Base-by-base conservation (phyloP, 2,888 invertebrate species). In the Lithophane semibrunnea region DNA sequence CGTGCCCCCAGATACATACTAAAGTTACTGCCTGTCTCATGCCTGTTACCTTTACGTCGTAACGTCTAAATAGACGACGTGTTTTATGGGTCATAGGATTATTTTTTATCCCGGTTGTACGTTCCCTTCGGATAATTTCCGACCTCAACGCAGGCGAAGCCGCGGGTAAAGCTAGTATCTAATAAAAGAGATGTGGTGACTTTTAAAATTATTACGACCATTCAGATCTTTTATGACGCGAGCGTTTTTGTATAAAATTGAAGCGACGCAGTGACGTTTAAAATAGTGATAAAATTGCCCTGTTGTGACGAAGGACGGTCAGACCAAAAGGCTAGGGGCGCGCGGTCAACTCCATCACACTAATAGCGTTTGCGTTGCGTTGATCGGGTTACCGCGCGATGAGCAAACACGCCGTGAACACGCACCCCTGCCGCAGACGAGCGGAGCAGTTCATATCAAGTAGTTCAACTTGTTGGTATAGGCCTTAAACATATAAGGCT, bases 321-420 rank as follows among this genome's bases (percentile, higher is more conserved):
- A 56, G 68, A 52, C 63, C 56, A n/a, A 70, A 70, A 70, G 68
- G 72, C 24, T 21, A 77, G 72, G 76, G 76, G 29, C 42, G 42
- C 47, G 71, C 69, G 80, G 79, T 78, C 73, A 83, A 75, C 81
- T 83, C 73, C 85, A 86, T 82, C 85, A 79, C 65, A 63, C 84
- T 87, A 88, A 88, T 87, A 87, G 72, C 80, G 80, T 87, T 88
- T 80, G 52, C 61, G 63, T 73, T 68, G 74, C 65, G 77, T 82
- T 77, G 86, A 71, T 87, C 87, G 68, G 75, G 82, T 86, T 86
- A 80, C 84, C 67, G 68, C n/a, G 37, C 67, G 76, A 13, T 37
- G 44, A 64, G 49, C 52, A 58, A 52, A 72, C 79, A 71, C 63
- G 29, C 44, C 13, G 24, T 3, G 60, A 12, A 37, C 44, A 66